A percentile compares a stretch with the other conserved stretches of the same genome.
phyloP scores from a whole-genome alignment of 2,888 invertebrate genomes.

The Apodemia hepburni region DNA sequence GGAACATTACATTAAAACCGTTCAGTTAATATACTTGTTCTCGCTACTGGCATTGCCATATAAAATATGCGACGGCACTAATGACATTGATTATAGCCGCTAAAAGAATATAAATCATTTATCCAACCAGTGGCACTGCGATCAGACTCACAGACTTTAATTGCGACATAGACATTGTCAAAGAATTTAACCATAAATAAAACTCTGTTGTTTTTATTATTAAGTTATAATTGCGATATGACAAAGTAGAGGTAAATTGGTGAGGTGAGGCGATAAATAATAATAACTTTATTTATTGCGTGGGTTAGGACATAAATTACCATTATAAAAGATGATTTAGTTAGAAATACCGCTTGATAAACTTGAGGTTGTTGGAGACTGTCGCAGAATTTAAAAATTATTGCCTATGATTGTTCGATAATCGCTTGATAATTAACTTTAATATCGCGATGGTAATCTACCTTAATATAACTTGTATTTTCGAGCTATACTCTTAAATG shows the following conservation, averaged over 20 bases:
- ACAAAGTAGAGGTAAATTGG: constrained; percentile 25
- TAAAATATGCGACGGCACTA: constrained; percentile 38
- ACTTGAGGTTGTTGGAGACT: constrained; percentile 8
- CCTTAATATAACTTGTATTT: background rate
- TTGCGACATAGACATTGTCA: constrained; percentile 16
- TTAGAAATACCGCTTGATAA: constrained; percentile 12
- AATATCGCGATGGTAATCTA: constrained; percentile 2
- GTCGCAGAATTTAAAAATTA: constrained; percentile 13
- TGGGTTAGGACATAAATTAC: constrained; percentile 7
- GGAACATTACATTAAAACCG: background rate
- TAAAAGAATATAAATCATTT: constrained; percentile 14
- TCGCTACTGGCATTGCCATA: constrained; percentile 3
- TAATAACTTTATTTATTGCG: constrained; percentile 21
- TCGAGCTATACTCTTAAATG: background rate
- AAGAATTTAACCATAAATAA: constrained; percentile 21
- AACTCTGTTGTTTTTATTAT: constrained; percentile 22
- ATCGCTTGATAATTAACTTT: constrained; percentile 9
- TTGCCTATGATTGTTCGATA: constrained; percentile 13
- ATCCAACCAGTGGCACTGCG: constrained; percentile 13
- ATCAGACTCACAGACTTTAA: constrained; percentile 18
- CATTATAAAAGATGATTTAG: constrained; percentile 17
- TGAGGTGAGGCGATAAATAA: constrained; percentile 22
- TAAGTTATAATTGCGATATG: constrained; percentile 23
- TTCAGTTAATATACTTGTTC: constrained; percentile 11
- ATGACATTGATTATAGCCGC: constrained; percentile 32